Evolutionary conservation across 2,113 vertebrate species (phyloP).

Genomic region (Fregata magnificens): DNA sequence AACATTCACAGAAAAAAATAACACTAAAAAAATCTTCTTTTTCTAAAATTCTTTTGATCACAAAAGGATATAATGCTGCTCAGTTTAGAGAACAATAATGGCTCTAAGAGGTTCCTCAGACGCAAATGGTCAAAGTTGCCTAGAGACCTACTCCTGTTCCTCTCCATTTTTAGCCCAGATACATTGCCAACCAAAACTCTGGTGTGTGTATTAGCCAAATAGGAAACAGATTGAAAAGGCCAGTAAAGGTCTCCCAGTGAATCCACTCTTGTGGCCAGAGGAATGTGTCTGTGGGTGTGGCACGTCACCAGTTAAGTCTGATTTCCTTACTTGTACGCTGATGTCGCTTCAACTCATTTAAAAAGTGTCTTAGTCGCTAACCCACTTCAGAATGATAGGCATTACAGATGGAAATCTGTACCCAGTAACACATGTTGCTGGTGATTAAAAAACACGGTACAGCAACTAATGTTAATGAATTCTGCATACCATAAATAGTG

Average conservation of each 20-base stretch:
- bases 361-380: neutral
- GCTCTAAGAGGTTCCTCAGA: neutral
- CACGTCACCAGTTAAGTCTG: neutral
- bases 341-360: neutral
- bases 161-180: slow-evolving; percentile 2
- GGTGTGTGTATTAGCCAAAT: neutral
- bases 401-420: slow-evolving; percentile 39
- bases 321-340: neutral
- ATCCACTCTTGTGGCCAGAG: neutral
- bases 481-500: slow-evolving; percentile 44
- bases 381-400: neutral
- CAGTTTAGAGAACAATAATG: neutral
- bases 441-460: slow-evolving; percentile 59
- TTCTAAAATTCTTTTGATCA: neutral
- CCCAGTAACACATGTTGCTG: slow-evolving; percentile 33
- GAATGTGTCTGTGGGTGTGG: neutral
- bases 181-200: slow-evolving; percentile 17
- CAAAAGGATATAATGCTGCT: neutral
- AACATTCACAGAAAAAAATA: neutral
- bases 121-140: neutral
- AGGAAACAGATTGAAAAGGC: slow-evolving; percentile 18
- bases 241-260: neutral
- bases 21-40: neutral
- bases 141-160: neutral
- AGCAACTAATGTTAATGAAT: slow-evolving; percentile 59